A percentile compares a stretch with the other conserved stretches of the same genome.
phyloP scores from a whole-genome alignment of 2,888 invertebrate species.

The Cantharis rufa region DNA sequence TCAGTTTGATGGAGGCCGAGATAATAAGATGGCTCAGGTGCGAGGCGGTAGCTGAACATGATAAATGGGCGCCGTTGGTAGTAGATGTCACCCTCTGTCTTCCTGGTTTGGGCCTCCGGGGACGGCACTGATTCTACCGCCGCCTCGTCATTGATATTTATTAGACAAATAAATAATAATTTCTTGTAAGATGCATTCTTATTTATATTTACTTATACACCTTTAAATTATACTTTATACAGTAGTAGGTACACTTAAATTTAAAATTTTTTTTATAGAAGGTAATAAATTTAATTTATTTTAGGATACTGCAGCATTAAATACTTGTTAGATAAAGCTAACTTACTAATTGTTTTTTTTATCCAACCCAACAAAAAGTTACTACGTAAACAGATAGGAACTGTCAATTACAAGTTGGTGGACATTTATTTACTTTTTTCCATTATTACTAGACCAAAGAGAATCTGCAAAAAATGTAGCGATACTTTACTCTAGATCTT shows the following conservation, averaged over 20 bases:
- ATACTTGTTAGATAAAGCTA: background rate
- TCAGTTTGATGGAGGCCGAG: slow-evolving; percentile 33
- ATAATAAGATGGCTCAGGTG: slow-evolving; percentile 33
- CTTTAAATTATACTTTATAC: slow-evolving; percentile 35
- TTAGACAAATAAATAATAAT: slow-evolving; percentile 54
- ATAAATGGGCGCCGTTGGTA: slow-evolving; percentile 43
- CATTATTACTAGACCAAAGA: background rate
- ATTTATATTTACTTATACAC: slow-evolving; percentile 48
- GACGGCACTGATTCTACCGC: slow-evolving; percentile 39
- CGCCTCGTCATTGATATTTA: slow-evolving; percentile 52
- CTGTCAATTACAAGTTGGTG: slow-evolving; percentile 4
- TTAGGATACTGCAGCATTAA: background rate
- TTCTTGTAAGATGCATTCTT: slow-evolving; percentile 46
- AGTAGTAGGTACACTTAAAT: background rate
- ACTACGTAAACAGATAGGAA: background rate
- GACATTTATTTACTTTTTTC: slow-evolving; percentile 13
- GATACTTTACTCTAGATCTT: slow-evolving; percentile 3
- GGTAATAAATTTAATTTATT: background rate
- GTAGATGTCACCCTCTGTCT: slow-evolving; percentile 40
- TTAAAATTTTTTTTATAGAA: background rate
- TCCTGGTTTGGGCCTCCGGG: slow-evolving; percentile 39
- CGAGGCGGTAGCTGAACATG: slow-evolving; percentile 37
- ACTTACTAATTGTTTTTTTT: background rate
- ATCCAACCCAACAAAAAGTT: background rate
- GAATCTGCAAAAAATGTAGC: slow-evolving; percentile 2